A percentile compares a stretch with the other conserved stretches of the same genome.
Evolutionary conservation across 2,888 invertebrate genomes (phyloP).

Genomic region (Drosophila subquinaria): DNA sequence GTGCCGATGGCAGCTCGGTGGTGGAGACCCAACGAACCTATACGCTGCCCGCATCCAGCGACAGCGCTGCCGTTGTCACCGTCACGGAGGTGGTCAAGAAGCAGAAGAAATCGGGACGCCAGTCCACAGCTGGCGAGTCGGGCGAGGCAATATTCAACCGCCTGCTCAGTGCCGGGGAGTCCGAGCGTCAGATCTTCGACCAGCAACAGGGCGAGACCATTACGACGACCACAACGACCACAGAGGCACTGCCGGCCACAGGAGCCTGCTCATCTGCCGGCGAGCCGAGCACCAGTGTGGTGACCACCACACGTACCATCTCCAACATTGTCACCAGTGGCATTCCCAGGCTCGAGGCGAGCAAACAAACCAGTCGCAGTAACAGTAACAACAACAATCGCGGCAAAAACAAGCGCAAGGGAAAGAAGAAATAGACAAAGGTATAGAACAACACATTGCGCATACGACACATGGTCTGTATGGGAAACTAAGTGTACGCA

Average conservation of each 20-base stretch:
- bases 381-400: slow-evolving; percentile 64
- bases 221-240: slow-evolving; percentile 82
- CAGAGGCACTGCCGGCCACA: slow-evolving; percentile 63
- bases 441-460: slow-evolving; percentile 40
- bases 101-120: slow-evolving; percentile 49
- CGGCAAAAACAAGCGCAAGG: slow-evolving; percentile 77
- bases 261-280: slow-evolving; percentile 32
- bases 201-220: slow-evolving; percentile 77
- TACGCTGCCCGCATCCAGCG: slow-evolving; percentile 61
- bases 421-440: slow-evolving; percentile 74
- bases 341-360: slow-evolving; percentile 75
- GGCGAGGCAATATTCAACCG: slow-evolving; percentile 81
- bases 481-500: slow-evolving; percentile 27
- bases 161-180: slow-evolving; percentile 72
- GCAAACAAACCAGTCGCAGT: slow-evolving; percentile 48
- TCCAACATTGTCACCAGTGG: slow-evolving; percentile 84
- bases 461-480: slow-evolving; percentile 63
- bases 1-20: slow-evolving; percentile 66
- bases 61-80: slow-evolving; percentile 61
- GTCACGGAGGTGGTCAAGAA: slow-evolving; percentile 74
- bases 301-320: slow-evolving; percentile 83
- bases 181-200: slow-evolving; percentile 77
- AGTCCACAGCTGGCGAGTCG: slow-evolving; percentile 45
- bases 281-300: slow-evolving; percentile 73
- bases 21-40: slow-evolving; percentile 70